Base-by-base conservation (phyloP, 2,888 invertebrate species). In the Cheilosia scutellata region DNA sequence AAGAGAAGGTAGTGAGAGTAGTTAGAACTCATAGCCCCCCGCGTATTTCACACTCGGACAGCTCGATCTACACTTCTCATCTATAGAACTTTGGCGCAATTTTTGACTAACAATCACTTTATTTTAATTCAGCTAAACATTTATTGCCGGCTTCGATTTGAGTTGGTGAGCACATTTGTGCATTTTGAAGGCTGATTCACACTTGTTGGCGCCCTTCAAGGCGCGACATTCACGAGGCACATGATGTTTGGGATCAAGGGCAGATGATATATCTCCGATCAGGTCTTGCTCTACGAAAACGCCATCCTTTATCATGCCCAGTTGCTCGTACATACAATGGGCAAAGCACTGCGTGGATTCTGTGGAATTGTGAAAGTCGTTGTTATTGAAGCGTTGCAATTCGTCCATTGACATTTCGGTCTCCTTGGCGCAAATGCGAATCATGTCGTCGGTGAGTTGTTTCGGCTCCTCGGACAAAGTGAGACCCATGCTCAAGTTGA, bases 241-340 rank as follows among this genome's bases (percentile, higher is more conserved):
- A 76, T 87, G 80, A 33, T 47, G 27, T 5, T 78, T 88, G 3
- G 89, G 87, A 71, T 89, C 88, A n/a, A 72, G 78, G 20, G 63
- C 65, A 53, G 86, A 82, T 11, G 87, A 87, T n/a, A 89, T 51
- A 0, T 72, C 63, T 2, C 87, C 72, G 4, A 89, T 70, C 5
- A 89, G 31, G 37, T 90, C 90, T n/a, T 84, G 87, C 5, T 89
- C 87, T 49, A 89, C 88, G 53, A 89, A 90, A 13, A 89, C 87
- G 0, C 89, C 90, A 27, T 89, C 88, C 16, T 87, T 88, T 83
- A 89, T 76, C 27, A 88, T 71, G 5, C 89, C 89, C 89, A 89
- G 79, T 16, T 89, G 88, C 75, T 90, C 89, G 40, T 89, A 90
- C 31, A 89, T 87, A 16, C 89, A 90, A 29, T 90, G 89, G 5